Conservation (phyloP, 2,888 invertebrate genomes). For the Zygogramma bicolorata region DNA sequence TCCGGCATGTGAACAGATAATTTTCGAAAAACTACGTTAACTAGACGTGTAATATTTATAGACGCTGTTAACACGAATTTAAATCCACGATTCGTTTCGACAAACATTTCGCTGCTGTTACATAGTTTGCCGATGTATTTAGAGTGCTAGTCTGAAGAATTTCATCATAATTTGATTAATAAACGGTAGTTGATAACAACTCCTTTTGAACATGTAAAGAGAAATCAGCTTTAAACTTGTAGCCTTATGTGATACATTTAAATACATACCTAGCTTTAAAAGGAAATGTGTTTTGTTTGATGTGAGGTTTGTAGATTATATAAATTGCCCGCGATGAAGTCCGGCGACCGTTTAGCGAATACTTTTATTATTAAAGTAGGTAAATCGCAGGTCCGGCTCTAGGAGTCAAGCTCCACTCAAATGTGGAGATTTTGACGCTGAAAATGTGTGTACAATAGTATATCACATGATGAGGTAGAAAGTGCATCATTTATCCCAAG, state of each 20-base stretch:
- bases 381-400: neutral
- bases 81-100: neutral
- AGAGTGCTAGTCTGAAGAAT: constrained; percentile 37
- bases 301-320: neutral
- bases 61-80: neutral
- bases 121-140: constrained; percentile 38
- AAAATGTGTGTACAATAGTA: too few relatives aligned
- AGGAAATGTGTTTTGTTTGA: constrained; percentile 26
- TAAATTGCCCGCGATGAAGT: neutral
- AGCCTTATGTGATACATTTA: constrained; percentile 43
- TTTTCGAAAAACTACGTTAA: constrained; percentile 35
- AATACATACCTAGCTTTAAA: constrained; percentile 41
- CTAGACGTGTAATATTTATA: constrained; percentile 26
- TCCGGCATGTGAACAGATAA: constrained; percentile 24
- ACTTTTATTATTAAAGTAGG: neutral
- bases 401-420: neutral
- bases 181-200: constrained; percentile 11
- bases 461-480: too few relatives aligned
- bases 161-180: constrained; percentile 8
- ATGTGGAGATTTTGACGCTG: too few relatives aligned
- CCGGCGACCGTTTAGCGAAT: neutral
- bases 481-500: too few relatives aligned
- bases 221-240: constrained; percentile 45
- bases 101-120: constrained; percentile 8
- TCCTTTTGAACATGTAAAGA: constrained; percentile 41